Percentiles rank a stretch among this genome's conserved stretches.
Conservation (phyloP, 1,140 invertebrate genomes). For the Idris sp. region DNA sequence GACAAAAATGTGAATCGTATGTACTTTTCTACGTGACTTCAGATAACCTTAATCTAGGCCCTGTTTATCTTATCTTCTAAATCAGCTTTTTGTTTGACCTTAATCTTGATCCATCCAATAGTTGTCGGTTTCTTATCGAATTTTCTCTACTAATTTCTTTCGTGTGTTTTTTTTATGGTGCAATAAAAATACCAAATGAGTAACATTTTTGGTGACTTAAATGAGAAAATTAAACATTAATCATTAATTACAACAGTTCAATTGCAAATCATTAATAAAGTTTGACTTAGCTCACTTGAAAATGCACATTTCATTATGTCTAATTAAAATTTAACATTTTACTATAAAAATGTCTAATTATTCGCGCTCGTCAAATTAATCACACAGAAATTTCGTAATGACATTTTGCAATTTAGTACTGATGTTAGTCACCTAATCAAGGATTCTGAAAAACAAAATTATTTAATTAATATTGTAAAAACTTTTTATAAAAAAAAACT, state of each 20-base stretch:
- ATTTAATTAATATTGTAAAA: too few relatives aligned
- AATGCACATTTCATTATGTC: conserved; percentile 15
- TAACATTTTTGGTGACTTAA: too few relatives aligned
- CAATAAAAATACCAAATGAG: too few relatives aligned
- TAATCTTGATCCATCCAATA: conserved; percentile 25
- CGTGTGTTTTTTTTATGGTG: background rate
- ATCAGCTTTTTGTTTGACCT: conserved; percentile 28
- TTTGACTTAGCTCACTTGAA: conserved; percentile 18
- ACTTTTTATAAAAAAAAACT: too few relatives aligned
- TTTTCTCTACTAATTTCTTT: conserved; percentile 8
- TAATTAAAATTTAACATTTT: conserved; percentile 31
- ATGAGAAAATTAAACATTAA: too few relatives aligned
- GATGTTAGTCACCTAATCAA: conserved; percentile 15
- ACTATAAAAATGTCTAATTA: conserved; percentile 35
- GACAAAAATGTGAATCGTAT: conserved; percentile 16
- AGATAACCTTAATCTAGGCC: conserved; percentile 36
- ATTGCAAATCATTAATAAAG: conserved; percentile 17
- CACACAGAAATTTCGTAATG: conserved; percentile 28
- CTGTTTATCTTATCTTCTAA: conserved; percentile 18
- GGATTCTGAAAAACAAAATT: conserved; percentile 19
- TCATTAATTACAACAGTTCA: too few relatives aligned
- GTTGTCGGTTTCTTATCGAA: conserved; percentile 31
- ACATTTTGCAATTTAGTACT: conserved; percentile 28
- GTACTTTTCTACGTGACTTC: conserved; percentile 17
- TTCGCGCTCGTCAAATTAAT: conserved; percentile 31